These are phyloP conservation scores for Cyanocitta stelleri DNA, from an alignment of 2,113 vertebrate species.

Conservation along the genomic window DNA sequence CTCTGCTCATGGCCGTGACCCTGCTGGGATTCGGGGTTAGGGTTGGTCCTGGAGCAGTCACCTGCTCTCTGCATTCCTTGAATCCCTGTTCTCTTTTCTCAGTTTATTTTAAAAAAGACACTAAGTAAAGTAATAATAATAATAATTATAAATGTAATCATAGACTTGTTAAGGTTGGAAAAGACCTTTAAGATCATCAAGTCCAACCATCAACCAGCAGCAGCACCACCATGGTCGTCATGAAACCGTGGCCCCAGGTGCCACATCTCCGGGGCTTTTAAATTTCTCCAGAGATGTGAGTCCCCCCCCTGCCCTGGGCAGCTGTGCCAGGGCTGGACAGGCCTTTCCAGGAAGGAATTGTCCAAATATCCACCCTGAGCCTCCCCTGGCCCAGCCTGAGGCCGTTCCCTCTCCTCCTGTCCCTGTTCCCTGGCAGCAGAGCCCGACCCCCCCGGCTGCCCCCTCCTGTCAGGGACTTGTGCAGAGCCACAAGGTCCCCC, in stretches of 20 bases:
- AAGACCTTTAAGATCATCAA: neutral
- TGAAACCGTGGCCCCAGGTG: neutral
- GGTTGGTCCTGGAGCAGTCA: neutral
- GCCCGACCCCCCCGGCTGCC: neutral
- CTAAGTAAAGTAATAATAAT: neutral
- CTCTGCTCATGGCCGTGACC: neutral
- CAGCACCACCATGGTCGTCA: neutral
- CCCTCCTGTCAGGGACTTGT: neutral
- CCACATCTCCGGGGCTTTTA: neutral
- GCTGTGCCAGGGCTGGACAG: neutral
- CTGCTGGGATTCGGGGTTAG: neutral
- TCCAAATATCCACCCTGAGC: accelerated
- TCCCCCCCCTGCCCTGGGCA: neutral
- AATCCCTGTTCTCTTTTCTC: neutral
- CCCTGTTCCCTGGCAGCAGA: neutral
- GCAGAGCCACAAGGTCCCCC: neutral
- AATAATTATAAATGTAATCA: neutral
- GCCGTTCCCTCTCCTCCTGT: neutral
- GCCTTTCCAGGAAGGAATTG: neutral
- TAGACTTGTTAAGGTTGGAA: neutral
- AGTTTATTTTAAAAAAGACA: neutral
- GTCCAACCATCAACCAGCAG: neutral
- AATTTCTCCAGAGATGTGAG: neutral
- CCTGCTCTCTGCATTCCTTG: neutral
- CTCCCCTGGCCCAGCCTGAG: neutral